Evolutionary conservation across 2,888 invertebrate genomes (phyloP), one percentile per base, ranked within the genome.

Genomic region (Lepidochitona cinerea): DNA sequence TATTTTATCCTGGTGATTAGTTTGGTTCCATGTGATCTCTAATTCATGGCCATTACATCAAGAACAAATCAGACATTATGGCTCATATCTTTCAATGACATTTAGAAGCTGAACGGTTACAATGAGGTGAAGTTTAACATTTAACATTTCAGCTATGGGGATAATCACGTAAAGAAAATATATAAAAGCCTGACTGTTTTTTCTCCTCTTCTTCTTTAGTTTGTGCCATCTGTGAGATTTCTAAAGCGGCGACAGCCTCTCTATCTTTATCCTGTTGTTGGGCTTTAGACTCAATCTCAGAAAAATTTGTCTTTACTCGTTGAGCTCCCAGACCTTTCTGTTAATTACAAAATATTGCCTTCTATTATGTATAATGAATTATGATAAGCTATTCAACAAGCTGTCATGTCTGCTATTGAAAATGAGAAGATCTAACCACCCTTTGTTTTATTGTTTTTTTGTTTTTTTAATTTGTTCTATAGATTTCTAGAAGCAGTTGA

Each of bases 321-420:
- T 97, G 97, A 23, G 99, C 99, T 68, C 99, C 99, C 71, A 99
- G 92, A 53, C 95, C 94, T 80, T 96, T 97, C 80, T 96, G 96
- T 0, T 93, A 94, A 18, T 97, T 97, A 23, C 81, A 68, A 77
- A 75, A n/a, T n/a, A n/a, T n/a, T n/a, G n/a, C n/a, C n/a, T n/a
- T n/a, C n/a, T n/a, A n/a, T n/a, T n/a, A n/a, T n/a, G n/a, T n/a
- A n/a, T n/a, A n/a, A n/a, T n/a, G n/a, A n/a, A n/a, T n/a, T n/a
- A n/a, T n/a, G n/a, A n/a, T n/a, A n/a, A n/a, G n/a, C n/a, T n/a
- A n/a, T n/a, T n/a, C n/a, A n/a, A n/a, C n/a, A n/a, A n/a, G n/a
- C n/a, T n/a, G n/a, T n/a, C n/a, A n/a, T n/a, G n/a, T n/a, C n/a
- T n/a, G n/a, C n/a, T n/a, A n/a, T n/a, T n/a, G n/a, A n/a, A n/a